Percentiles rank a stretch among this genome's conserved stretches.
Evolutionary conservation across 1,140 invertebrate species (phyloP).

Genomic region (Leptestheria dahalacensis): DNA sequence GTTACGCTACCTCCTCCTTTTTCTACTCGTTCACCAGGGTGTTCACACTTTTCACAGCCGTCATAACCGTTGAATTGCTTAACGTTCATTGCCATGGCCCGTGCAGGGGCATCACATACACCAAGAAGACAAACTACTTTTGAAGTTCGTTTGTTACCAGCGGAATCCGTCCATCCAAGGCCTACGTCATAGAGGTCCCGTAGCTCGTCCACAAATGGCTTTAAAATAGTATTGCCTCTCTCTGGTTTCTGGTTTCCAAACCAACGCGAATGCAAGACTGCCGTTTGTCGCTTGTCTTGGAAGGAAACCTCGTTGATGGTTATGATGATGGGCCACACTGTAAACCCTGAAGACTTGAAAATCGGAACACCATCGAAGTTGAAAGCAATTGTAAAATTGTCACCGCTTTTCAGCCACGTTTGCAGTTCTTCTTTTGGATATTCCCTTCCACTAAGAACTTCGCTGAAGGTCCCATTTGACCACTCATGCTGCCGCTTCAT

Average conservation of each 20-base stretch:
- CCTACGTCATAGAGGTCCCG: not conserved
- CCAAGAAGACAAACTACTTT: not conserved
- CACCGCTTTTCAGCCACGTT: not conserved
- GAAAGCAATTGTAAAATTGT: not conserved
- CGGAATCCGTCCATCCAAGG: constrained; percentile 1
- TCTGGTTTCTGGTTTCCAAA: not conserved
- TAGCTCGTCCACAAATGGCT: constrained; percentile 1
- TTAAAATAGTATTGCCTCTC: not conserved
- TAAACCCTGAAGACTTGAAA: constrained; percentile 25
- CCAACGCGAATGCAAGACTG: constrained; percentile 3
- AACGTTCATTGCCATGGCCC: not conserved
- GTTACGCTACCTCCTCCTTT: constrained; percentile 7
- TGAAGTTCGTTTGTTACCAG: not conserved
- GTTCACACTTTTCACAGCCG: not conserved
- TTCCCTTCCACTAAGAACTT: not conserved
- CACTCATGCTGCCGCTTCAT: too few relatives aligned
- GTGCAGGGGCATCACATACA: not conserved
- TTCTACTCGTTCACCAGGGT: constrained; percentile 4
- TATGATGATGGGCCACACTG: constrained; percentile 25
- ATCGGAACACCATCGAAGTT: constrained; percentile 23
- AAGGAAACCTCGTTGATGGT: constrained; percentile 25
- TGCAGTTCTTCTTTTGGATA: not conserved
- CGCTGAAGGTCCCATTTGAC: too few relatives aligned
- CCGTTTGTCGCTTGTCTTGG: constrained; percentile 12
- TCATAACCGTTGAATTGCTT: not conserved